A percentile compares a stretch with the other conserved stretches of the same genome.
phyloP scores from a whole-genome alignment of 2,797 vertebrate species.

The Clangula hyemalis region DNA sequence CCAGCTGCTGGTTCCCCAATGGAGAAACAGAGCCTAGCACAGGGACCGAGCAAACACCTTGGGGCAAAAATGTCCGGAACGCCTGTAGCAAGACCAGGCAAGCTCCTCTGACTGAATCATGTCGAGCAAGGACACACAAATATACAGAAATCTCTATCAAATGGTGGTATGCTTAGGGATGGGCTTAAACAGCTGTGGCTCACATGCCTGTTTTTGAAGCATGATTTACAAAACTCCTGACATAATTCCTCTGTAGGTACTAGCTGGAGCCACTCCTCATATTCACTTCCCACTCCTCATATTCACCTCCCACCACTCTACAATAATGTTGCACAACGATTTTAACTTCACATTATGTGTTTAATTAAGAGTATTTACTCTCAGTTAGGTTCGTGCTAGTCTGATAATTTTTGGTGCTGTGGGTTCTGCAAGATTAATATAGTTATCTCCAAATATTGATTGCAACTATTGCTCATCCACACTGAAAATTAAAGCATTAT shows the following conservation, averaged over 20 bases:
- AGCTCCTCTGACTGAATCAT: neutral
- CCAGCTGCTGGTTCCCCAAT: accelerated
- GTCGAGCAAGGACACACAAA: neutral
- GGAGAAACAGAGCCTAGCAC: neutral
- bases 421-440: neutral
- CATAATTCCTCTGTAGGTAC: neutral
- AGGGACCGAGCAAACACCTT: neutral
- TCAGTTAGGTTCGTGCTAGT: neutral
- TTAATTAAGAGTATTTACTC: neutral
- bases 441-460: neutral
- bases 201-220: neutral
- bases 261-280: neutral
- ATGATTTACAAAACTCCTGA: neutral
- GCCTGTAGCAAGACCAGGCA: neutral
- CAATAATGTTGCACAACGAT: neutral
- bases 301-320: neutral
- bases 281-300: neutral
- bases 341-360: neutral
- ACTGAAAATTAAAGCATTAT: neutral
- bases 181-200: neutral
- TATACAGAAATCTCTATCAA: neutral
- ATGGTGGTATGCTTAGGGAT: neutral
- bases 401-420: neutral
- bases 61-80: neutral
- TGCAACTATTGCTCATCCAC: neutral